Evolutionary conservation across 2,888 invertebrate species (phyloP).

Genomic region (Drosophila gaucha): DNA sequence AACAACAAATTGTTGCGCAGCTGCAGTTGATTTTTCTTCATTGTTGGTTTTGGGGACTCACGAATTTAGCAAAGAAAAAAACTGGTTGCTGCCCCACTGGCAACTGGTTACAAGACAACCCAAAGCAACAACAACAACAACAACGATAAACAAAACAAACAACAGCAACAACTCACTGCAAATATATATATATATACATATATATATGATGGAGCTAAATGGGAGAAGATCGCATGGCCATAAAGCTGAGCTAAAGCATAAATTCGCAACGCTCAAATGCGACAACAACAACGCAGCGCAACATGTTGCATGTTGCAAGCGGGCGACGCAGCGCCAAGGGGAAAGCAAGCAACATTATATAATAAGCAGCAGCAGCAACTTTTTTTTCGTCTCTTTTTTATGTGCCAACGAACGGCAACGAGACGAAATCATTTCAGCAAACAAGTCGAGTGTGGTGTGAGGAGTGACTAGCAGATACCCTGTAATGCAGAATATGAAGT

Average conservation of each 20-base stretch:
- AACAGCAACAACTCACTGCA: conserved; percentile 15
- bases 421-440: conserved; percentile 7
- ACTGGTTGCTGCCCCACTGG: conserved; percentile 39
- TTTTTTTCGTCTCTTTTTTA: conserved; percentile 1
- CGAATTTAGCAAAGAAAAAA: conserved; percentile 32
- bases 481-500: background rate
- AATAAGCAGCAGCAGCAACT: conserved; percentile 21
- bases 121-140: conserved; percentile 14
- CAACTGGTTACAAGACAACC: conserved; percentile 47
- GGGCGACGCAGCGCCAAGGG: background rate
- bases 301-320: conserved; percentile 47
- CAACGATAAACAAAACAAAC: no score
- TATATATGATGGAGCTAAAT: background rate
- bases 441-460: background rate
- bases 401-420: conserved; percentile 18
- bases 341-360: conserved; percentile 35
- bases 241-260: background rate
- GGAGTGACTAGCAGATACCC: conserved; percentile 5
- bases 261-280: conserved; percentile 5
- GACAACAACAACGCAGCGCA: conserved; percentile 31
- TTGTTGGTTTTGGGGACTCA: conserved; percentile 9
- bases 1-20: conserved; percentile 36
- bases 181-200: conserved; percentile 15
- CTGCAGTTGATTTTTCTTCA: conserved; percentile 13
- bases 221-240: conserved; percentile 41